Evolutionary conservation across 1,140 invertebrate species (phyloP), one percentile per base, ranked within the genome.

Genomic region (Aplysia californica): DNA sequence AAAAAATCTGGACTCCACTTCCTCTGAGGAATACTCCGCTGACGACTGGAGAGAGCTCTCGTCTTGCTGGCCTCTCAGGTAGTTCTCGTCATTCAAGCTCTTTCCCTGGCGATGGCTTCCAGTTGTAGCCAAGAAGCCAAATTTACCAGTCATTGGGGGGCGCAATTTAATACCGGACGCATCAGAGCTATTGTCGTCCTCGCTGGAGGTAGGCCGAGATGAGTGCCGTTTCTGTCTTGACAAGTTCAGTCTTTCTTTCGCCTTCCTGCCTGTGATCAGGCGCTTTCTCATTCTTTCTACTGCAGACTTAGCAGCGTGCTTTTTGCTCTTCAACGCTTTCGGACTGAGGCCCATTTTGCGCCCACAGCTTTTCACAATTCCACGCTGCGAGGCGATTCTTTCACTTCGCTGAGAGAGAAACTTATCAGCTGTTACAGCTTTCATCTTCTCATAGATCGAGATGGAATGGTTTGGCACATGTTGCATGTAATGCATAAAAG

Each of bases 391-490:
- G 20, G 76, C 21, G 38, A 41, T 36, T 38, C 38, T 55, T 50
- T 67, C 23, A 31, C 41, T 50, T 5, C 33, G 20, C 23, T 73
- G 61, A 0, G 4, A 1, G 10, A 10, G 33, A 26, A 31, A 38
- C 35, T 33, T 44, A 1, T 31, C 38, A 33, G 38, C 58, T 61
- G 33, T 73, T 18, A 67, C 64, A 20, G 29, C 39, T 50, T 69
- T 58, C 50, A 78, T 78, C 41, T 75, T 80, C 31, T 71, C 44
- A 29, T 69, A 58, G n/a, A 80, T 77, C 29, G 71, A 70, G 31
- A 41, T 61, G 20, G 70, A 68, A 61, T 80, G 79, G 50, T 61
- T 44, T 10, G 29, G 61, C 5, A 77, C 70, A 75, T 80, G 79
- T 1, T 67, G 33, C 65, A 80, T 70, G 59, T 77, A 80, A 0